Evolutionary conservation across 2,888 invertebrate genomes (phyloP).

Genomic region (Hyalella azteca): DNA sequence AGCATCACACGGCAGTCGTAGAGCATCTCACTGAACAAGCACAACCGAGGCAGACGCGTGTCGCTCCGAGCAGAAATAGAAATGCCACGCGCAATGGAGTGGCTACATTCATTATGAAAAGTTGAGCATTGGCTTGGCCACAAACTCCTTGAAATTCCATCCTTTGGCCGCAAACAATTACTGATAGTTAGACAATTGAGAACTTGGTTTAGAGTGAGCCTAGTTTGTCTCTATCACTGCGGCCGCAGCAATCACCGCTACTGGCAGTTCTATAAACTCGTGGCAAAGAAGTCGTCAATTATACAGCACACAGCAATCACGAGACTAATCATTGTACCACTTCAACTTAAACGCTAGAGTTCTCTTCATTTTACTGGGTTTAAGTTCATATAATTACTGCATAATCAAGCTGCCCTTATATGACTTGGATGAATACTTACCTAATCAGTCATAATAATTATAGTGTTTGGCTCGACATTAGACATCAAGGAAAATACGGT

Average conservation of each 20-base stretch:
- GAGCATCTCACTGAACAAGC: not conserved
- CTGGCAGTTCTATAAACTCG: not conserved
- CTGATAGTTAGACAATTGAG: constrained; percentile 24
- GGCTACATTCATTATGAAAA: constrained; percentile 18
- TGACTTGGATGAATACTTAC: too few relatives aligned
- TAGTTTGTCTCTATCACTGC: not conserved
- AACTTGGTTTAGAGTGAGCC: constrained; percentile 4
- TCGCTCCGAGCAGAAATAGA: too few relatives aligned
- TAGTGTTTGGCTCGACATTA: too few relatives aligned
- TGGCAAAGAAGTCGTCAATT: constrained; percentile 12
- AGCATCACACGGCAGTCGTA: too few relatives aligned
- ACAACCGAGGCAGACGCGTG: not conserved
- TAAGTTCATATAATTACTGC: too few relatives aligned
- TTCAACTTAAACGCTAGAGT: not conserved
- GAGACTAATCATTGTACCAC: not conserved
- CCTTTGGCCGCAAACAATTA: constrained; percentile 9
- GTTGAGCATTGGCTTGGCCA: not conserved
- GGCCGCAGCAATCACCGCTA: not conserved
- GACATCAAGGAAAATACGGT: too few relatives aligned
- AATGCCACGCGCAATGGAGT: constrained; percentile 6
- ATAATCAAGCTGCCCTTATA: too few relatives aligned
- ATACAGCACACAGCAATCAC: not conserved
- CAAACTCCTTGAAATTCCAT: constrained; percentile 30
- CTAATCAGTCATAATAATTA: too few relatives aligned
- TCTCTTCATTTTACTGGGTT: too few relatives aligned